Percentiles rank a stretch among this genome's conserved stretches.
These are phyloP conservation scores for Oncorhynchus gorbuscha DNA, from an alignment of 2,113 vertebrate species.

Conservation along the genomic window DNA sequence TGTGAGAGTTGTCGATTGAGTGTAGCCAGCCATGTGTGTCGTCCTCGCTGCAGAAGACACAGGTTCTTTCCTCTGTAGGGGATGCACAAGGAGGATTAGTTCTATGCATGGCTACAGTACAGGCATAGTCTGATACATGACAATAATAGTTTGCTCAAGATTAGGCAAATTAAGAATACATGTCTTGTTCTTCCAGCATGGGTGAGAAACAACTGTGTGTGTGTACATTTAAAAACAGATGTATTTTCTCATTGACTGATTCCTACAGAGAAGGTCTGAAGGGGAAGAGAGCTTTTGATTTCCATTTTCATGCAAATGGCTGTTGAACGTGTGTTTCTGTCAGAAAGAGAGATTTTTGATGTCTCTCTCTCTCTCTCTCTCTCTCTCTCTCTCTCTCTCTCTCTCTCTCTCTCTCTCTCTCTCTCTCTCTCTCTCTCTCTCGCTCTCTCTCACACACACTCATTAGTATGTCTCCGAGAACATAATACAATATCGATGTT, in stretches of 20 bases:
- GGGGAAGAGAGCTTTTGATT: conserved; percentile 37
- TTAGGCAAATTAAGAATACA: conserved; percentile 28
- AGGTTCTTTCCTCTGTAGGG: too few relatives aligned
- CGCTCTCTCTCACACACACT: background rate
- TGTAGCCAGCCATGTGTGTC: too few relatives aligned
- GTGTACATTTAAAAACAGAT: conserved; percentile 34
- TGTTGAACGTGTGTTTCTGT: conserved; percentile 42
- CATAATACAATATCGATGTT: conserved; percentile 21
- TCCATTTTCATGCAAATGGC: conserved; percentile 39
- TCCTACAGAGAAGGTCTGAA: conserved; percentile 19
- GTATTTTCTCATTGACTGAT: conserved; percentile 30
- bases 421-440: too few relatives aligned
- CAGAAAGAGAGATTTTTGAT: conserved; percentile 24
- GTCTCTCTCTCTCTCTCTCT: too few relatives aligned
- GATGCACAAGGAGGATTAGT: conserved; percentile 7
- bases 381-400: too few relatives aligned
- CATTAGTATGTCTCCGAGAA: conserved; percentile 54
- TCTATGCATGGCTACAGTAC: conserved; percentile 12
- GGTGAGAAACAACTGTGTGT: background rate
- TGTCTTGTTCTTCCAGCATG: conserved; percentile 18
- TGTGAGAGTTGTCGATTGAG: too few relatives aligned
- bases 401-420: too few relatives aligned
- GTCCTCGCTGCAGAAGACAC: too few relatives aligned
- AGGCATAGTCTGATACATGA: conserved; percentile 16
- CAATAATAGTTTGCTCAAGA: conserved; percentile 19